These are phyloP conservation scores for Cheilosia pagana DNA, from an alignment of 2,888 invertebrate genomes.

Conservation along the genomic window DNA sequence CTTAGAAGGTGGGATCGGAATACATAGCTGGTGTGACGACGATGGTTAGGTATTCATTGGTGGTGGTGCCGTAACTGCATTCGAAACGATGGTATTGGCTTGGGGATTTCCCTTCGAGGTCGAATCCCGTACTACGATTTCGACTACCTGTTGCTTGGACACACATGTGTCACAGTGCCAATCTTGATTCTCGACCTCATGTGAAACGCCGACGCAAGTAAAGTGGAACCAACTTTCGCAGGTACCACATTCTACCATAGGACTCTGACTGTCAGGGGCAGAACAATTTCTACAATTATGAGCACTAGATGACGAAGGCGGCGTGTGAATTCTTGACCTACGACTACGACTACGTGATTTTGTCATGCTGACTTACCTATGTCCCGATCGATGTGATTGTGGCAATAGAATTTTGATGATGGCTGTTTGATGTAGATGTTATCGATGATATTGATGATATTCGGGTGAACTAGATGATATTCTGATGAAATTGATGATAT, in stretches of 20 bases:
- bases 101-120: not conserved
- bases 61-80: too few species aligned
- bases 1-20: too few species aligned
- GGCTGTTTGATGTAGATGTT: too few species aligned
- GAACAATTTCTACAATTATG: not conserved
- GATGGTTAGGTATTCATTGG: too few species aligned
- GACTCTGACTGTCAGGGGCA: not conserved
- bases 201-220: slow-evolving; percentile 9
- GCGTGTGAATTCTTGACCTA: not conserved
- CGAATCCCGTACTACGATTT: not conserved
- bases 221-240: slow-evolving; percentile 19
- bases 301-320: not conserved
- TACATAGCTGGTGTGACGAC: too few species aligned
- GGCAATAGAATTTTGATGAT: not conserved
- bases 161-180: not conserved
- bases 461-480: too few species aligned
- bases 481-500: too few species aligned
- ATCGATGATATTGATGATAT: not conserved
- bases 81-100: too few species aligned
- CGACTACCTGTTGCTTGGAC: too few species aligned
- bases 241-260: too few species aligned
- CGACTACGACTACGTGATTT: not conserved
- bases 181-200: not conserved
- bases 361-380: not conserved
- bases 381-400: not conserved